phyloP scores from a whole-genome alignment of 2,113 vertebrate species.

The Strigops habroptila region DNA sequence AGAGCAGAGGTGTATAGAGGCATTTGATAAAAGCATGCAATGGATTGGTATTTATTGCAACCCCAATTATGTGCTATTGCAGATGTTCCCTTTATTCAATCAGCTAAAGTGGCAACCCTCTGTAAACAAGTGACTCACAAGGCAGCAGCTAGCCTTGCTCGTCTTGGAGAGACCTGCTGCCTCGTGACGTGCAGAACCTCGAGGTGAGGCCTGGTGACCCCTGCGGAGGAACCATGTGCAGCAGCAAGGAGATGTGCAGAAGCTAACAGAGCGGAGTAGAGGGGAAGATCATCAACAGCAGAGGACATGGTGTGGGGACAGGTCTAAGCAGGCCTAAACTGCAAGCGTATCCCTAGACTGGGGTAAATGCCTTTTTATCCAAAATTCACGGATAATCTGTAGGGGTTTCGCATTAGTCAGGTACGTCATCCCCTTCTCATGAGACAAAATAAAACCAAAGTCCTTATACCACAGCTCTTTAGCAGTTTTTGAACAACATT shows the following conservation, averaged over 20 bases:
- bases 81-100: background rate
- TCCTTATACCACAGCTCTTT: background rate
- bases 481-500: background rate
- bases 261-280: background rate
- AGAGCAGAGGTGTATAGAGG: background rate
- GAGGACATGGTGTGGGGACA: background rate
- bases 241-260: background rate
- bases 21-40: background rate
- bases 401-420: background rate
- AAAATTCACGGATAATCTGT: background rate
- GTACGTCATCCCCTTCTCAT: background rate
- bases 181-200: background rate
- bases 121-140: background rate
- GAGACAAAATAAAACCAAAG: background rate
- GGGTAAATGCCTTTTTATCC: background rate
- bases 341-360: background rate
- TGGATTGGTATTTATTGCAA: background rate
- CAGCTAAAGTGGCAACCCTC: background rate
- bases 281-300: background rate
- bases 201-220: background rate
- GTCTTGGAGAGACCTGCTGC: background rate
- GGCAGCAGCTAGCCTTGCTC: background rate
- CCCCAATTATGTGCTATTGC: background rate
- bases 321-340: background rate
- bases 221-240: rapidly evolving